phyloP scores from a whole-genome alignment of 1,140 invertebrate species.

The Penaeus indicus region DNA sequence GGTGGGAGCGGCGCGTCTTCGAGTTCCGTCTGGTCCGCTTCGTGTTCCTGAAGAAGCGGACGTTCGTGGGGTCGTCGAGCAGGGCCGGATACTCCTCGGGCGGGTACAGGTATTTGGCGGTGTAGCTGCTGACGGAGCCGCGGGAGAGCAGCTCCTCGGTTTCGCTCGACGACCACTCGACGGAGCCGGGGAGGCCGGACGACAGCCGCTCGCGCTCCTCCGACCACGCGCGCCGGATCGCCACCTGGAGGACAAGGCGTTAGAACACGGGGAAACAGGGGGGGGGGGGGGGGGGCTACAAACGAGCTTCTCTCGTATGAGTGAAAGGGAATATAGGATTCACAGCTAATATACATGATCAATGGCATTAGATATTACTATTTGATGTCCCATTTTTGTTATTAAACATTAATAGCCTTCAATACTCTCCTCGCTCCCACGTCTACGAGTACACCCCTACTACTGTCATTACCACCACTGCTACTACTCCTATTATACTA shows the following conservation, averaged over 20 bases:
- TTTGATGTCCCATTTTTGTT: not conserved
- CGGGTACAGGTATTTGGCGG: slow-evolving; percentile 92
- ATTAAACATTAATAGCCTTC: not conserved
- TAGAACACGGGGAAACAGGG: not conserved
- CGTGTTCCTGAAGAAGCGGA: slow-evolving; percentile 85
- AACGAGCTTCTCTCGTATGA: not conserved
- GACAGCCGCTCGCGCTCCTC: slow-evolving; percentile 84
- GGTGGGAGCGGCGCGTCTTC: slow-evolving; percentile 55
- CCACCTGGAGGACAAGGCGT: slow-evolving; percentile 71
- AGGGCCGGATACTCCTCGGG: slow-evolving; percentile 90
- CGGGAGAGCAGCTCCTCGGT: slow-evolving; percentile 88
- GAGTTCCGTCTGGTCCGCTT: slow-evolving; percentile 58
- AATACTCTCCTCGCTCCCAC: not conserved
- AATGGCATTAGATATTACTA: not conserved
- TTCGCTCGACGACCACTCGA: slow-evolving; percentile 79
- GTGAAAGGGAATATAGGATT: no score
- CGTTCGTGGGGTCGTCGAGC: slow-evolving; percentile 95
- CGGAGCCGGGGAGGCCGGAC: slow-evolving; percentile 79
- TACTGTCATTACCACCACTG: no score
- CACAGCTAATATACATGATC: not conserved
- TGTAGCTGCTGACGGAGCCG: slow-evolving; percentile 85
- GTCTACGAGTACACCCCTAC: no score
- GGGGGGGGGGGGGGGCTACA: no score
- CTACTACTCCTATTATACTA: no score
- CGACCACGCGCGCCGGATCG: slow-evolving; percentile 92